phyloP scores from a whole-genome alignment of 1,140 invertebrate genomes.

The Anthonomus grandis region DNA sequence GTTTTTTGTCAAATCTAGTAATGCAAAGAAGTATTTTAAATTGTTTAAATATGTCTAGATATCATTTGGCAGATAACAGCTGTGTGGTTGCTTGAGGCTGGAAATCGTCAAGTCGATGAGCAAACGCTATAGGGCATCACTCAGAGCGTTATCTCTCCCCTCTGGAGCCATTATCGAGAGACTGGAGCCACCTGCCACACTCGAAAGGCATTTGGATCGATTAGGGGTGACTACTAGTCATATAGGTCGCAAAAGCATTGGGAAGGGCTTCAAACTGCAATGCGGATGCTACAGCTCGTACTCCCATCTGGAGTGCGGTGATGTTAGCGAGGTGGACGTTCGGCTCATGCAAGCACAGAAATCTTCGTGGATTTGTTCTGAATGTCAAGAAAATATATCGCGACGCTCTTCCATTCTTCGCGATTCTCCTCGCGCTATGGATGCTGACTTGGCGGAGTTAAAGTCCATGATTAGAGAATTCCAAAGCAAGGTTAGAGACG shows the following conservation, averaged over 20 bases:
- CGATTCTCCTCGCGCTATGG: background rate
- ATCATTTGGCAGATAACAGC: too few species aligned
- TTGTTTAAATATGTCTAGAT: too few species aligned
- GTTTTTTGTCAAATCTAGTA: too few species aligned
- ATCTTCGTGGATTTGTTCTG: background rate
- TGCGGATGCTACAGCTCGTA: background rate
- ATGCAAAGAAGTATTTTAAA: too few species aligned
- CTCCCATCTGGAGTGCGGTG: slow-evolving; percentile 2
- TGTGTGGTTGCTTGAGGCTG: too few species aligned
- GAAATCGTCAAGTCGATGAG: too few species aligned
- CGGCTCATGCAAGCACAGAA: background rate
- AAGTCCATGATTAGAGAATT: background rate
- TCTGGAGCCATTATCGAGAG: too few species aligned
- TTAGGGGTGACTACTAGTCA: too few species aligned
- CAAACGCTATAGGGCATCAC: too few species aligned
- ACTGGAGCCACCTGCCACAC: too few species aligned
- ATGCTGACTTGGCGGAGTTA: background rate
- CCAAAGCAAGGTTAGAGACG: background rate
- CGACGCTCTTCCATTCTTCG: background rate
- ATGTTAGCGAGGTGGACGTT: background rate
- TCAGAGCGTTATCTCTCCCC: too few species aligned
- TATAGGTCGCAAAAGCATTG: slow-evolving; percentile 1
- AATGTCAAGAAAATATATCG: background rate
- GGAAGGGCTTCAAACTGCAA: background rate
- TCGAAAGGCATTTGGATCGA: too few species aligned